Evolutionary conservation across 2,797 vertebrate species (phyloP).

Genomic region (Parambassis ranga): DNA sequence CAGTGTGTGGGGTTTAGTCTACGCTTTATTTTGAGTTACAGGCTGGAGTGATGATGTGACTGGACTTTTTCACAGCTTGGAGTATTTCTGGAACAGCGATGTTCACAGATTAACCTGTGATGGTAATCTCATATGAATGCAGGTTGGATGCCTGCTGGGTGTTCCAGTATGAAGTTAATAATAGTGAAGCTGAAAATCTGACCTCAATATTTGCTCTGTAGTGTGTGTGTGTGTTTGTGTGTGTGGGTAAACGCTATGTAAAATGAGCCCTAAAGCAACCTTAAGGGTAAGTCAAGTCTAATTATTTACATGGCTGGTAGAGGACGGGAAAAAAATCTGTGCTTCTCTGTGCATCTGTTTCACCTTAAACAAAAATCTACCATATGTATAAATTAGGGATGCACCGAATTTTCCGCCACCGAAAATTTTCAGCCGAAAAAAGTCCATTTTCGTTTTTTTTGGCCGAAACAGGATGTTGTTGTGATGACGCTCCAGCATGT

Average conservation of each 20-base stretch:
- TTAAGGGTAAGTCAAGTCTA: slow-evolving; percentile 8
- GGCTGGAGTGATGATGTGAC: too few relatives aligned
- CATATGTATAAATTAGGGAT: too few relatives aligned
- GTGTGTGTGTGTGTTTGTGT: not conserved
- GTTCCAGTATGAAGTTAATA: not conserved
- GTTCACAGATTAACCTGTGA: not conserved
- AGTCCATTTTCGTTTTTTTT: too few relatives aligned
- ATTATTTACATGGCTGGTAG: slow-evolving; percentile 15
- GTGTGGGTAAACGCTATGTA: slow-evolving; percentile 16
- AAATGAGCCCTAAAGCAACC: not conserved
- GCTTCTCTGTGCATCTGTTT: not conserved
- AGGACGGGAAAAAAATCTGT: not conserved
- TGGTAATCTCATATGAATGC: not conserved
- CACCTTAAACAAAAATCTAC: not conserved
- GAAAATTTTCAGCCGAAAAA: too few relatives aligned
- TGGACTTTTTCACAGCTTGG: too few relatives aligned
- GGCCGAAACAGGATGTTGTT: too few relatives aligned
- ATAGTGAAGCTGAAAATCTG: slow-evolving; percentile 57
- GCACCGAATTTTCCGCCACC: too few relatives aligned
- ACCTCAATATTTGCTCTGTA: slow-evolving; percentile 30
- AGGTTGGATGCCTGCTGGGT: not conserved
- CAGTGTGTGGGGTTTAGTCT: too few relatives aligned
- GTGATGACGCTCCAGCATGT: too few relatives aligned
- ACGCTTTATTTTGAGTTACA: too few relatives aligned
- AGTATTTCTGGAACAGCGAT: too few relatives aligned